Base-by-base conservation (phyloP, 1,140 invertebrate genomes). In the Zaprionus tsacasi region DNA sequence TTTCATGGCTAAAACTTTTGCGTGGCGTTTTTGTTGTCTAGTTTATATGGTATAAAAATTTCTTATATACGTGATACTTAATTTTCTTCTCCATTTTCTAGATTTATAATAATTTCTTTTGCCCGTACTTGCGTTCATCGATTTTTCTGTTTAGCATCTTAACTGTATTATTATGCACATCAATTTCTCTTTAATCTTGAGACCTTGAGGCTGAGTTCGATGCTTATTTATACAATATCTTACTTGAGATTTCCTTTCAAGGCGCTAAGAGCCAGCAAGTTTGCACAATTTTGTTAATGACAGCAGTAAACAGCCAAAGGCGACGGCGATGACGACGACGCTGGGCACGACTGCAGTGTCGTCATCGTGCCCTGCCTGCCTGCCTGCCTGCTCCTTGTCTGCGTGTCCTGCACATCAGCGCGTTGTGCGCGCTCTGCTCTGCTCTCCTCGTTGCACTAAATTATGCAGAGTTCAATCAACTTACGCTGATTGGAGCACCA, bases 391-490 rank as follows among this genome's bases (percentile, higher is more conserved):
- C 43, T 63, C 33, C 45, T 59, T 76, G 59, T 64, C 71, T 69
- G 59, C 50, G 48, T 73, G 70, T 61, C 57, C 65, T 70, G 66
- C 45, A 52, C 54, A 52, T 50, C 21, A 45, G 56, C 45, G 10
- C 33, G 33, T 10, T 35, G 33, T 35, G 33, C 33, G 33, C 33
- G 33, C 33, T 35, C 33, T 35, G 33, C 33, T 7, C 33, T 15
- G 36, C 38, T 30, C 52, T 64, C 17, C 52, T 68, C 38, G 43
- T 15, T 64, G 55, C 45, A 58, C 70, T 77, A 77, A 79, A 77
- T 74, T 77, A 79, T 79, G 75, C 70, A 79, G 76, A 79, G 78
- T 79, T 79, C 78, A 79, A 79, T 79, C 70, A 79, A 79, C 78
- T 79, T 74, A 74, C 78, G 75, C 75, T 79, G 78, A 79, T 79